Base-by-base conservation (phyloP, 1,140 invertebrate species). In the Drosophila navojoa region DNA sequence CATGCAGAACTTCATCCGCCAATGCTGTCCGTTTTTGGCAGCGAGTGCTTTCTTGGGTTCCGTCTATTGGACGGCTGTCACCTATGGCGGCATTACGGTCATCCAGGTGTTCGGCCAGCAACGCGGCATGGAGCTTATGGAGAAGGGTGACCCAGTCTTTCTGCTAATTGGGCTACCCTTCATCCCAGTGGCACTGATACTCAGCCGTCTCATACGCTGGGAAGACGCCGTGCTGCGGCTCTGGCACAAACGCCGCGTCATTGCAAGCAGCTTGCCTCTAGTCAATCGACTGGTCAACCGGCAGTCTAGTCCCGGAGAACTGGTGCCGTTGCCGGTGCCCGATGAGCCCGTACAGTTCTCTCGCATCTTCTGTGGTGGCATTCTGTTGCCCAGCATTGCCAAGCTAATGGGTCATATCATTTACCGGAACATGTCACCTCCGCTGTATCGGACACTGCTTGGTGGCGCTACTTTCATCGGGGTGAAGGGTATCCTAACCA, bases 31-130 rank as follows among this genome's bases (percentile, higher is more conserved):
- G 1, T 98, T 98, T 92, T 94, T 99, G 25, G 97, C 97, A 22
- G 97, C 97, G 27, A 96, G 96, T 11, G 96, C 98, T 59, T 94
- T 98, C 27, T 94, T 98, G 10, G 97, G 97, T 0, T 98, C 97
- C 1, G 94, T 98, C 76, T 99, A 99, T 90, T 99, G 98, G 98
- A 97, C 97, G 35, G 97, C 97, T 44, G 97, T 99, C 3, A 98
- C 98, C 0, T 99, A 98, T 93, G 98, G 98, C 55, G 98, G 98
- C 47, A 95, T 99, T 7, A 99, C 98, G 58, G 96, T 99, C 6
- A 97, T 99, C 95, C 98, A 99, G 95, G 96, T 97, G n/a, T 94
- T 97, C 13, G 97, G 97, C 10, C 96, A 98, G 77, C 96, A 97
- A 81, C 97, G 99, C 92, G 98, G 97, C 9, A 92, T 99, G 42